A percentile compares a stretch with the other conserved stretches of the same genome.
phyloP scores from a whole-genome alignment of 2,888 invertebrate genomes.

The Mesorhabditis sp. region DNA sequence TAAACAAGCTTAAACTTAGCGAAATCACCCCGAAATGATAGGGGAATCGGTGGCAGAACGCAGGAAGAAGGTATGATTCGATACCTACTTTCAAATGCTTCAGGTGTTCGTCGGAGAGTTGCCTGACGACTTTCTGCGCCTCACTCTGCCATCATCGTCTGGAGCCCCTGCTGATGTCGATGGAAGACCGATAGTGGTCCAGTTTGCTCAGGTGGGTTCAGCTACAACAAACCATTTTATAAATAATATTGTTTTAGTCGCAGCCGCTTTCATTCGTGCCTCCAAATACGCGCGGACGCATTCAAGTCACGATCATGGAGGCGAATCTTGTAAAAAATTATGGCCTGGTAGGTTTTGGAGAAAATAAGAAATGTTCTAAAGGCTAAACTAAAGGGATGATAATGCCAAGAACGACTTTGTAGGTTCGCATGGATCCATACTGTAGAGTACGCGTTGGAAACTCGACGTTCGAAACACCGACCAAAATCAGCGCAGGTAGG shows the following conservation, averaged over 20 bases:
- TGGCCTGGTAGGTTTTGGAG: slow-evolving; percentile 33
- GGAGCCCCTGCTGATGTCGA: slow-evolving; percentile 11
- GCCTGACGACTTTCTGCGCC: slow-evolving; percentile 45
- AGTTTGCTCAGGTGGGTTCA: slow-evolving; percentile 7
- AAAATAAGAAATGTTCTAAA: background rate
- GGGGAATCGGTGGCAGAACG: slow-evolving; percentile 25
- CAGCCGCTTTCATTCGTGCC: slow-evolving; percentile 47
- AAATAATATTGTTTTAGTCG: background rate
- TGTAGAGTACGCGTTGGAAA: slow-evolving; percentile 86
- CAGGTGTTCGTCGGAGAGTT: slow-evolving; percentile 44
- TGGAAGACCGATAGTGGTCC: slow-evolving; percentile 14
- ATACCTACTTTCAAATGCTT: slow-evolving; percentile 5
- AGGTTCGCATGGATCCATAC: slow-evolving; percentile 84
- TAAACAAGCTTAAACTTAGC: no score
- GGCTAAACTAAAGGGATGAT: background rate
- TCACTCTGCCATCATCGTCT: slow-evolving; percentile 27
- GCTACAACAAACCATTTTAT: slow-evolving; percentile 5
- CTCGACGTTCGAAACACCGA: slow-evolving; percentile 89
- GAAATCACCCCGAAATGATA: slow-evolving; percentile 10
- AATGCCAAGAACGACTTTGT: slow-evolving; percentile 67
- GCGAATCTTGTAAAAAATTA: slow-evolving; percentile 57
- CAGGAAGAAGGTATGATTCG: slow-evolving; percentile 18
- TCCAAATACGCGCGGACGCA: slow-evolving; percentile 58
- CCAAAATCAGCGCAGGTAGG: slow-evolving; percentile 82
- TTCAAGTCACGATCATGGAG: slow-evolving; percentile 49